Conservation (phyloP, 2,888 invertebrate genomes). For the Scaptodrosophila latifasciaeformis region DNA sequence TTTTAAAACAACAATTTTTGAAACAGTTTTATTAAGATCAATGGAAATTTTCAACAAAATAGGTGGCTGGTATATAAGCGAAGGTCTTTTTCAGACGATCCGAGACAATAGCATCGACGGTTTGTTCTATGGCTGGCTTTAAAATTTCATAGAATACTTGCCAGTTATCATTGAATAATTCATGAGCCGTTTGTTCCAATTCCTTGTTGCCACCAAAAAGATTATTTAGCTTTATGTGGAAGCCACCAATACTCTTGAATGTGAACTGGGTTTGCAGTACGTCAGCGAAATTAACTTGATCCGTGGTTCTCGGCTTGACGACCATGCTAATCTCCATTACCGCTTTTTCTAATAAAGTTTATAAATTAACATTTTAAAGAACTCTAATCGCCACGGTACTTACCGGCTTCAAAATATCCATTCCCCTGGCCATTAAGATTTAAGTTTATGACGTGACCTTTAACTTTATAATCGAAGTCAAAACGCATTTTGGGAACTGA, state of each 20-base stretch:
- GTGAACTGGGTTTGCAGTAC: too few species aligned
- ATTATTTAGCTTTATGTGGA: slow-evolving; percentile 80
- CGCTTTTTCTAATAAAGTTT: too few species aligned
- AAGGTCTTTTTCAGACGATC: slow-evolving; percentile 80
- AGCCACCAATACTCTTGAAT: too few species aligned
- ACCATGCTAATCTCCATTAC: too few species aligned
- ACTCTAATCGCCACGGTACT: too few species aligned
- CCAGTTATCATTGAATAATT: slow-evolving; percentile 83
- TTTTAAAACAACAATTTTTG: too few species aligned
- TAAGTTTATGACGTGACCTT: slow-evolving; percentile 81
- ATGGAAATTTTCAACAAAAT: slow-evolving; percentile 29
- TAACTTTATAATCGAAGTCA: slow-evolving; percentile 80
- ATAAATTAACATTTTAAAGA: too few species aligned
- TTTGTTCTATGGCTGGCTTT: slow-evolving; percentile 80
- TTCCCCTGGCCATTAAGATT: slow-evolving; percentile 80
- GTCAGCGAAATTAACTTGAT: too few species aligned
- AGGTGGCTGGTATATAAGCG: slow-evolving; percentile 79
- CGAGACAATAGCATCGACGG: slow-evolving; percentile 81
- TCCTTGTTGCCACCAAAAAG: slow-evolving; percentile 75
- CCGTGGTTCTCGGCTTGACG: too few species aligned
- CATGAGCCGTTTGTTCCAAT: slow-evolving; percentile 81
- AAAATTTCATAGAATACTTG: slow-evolving; percentile 81
- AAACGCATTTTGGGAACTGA: slow-evolving; percentile 79
- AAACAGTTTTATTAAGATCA: background rate
- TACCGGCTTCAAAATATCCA: slow-evolving; percentile 78